Evolutionary conservation across 1,140 invertebrate genomes (phyloP).

Genomic region (Drosophila sulfurigaster): DNA sequence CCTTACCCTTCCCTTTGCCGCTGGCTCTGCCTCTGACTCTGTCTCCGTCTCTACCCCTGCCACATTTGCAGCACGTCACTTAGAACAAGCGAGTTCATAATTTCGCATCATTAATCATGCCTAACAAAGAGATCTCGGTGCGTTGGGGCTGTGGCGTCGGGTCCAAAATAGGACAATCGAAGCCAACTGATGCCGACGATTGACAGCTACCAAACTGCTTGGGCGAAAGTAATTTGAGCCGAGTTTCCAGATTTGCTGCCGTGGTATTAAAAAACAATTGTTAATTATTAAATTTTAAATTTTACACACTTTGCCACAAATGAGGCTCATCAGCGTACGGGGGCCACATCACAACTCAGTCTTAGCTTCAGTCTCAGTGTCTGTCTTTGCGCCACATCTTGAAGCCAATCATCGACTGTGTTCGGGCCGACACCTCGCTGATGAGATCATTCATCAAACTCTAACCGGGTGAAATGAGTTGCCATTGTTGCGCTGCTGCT

Average conservation of each 20-base stretch:
- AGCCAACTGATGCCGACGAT: constrained; percentile 42
- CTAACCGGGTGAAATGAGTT: constrained; percentile 79
- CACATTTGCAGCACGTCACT: constrained; percentile 48
- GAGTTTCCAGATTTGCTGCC: constrained; percentile 56
- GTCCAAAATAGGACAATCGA: constrained; percentile 25
- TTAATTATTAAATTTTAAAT: constrained; percentile 83
- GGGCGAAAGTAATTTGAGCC: constrained; percentile 74
- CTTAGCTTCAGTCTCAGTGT: not conserved
- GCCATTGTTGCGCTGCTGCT: constrained; percentile 69
- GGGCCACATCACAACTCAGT: constrained; percentile 17
- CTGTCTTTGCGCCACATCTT: constrained; percentile 20
- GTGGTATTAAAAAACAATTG: constrained; percentile 80
- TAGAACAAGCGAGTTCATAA: constrained; percentile 84
- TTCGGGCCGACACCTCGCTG: constrained; percentile 77
- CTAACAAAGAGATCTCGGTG: constrained; percentile 68
- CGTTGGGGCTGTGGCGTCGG: constrained; percentile 8
- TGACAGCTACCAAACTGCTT: constrained; percentile 62
- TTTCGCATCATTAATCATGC: constrained; percentile 83
- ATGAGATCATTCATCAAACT: constrained; percentile 84
- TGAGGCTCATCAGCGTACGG: constrained; percentile 52
- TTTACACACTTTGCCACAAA: constrained; percentile 75
- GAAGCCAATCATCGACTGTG: constrained; percentile 64
- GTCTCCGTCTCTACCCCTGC: not conserved
- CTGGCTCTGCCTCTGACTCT: not conserved
- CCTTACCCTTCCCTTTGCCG: not conserved